Evolutionary conservation across 2,888 invertebrate species (phyloP), one percentile per base, ranked within the genome.

Genomic region (Sesamia inferens): DNA sequence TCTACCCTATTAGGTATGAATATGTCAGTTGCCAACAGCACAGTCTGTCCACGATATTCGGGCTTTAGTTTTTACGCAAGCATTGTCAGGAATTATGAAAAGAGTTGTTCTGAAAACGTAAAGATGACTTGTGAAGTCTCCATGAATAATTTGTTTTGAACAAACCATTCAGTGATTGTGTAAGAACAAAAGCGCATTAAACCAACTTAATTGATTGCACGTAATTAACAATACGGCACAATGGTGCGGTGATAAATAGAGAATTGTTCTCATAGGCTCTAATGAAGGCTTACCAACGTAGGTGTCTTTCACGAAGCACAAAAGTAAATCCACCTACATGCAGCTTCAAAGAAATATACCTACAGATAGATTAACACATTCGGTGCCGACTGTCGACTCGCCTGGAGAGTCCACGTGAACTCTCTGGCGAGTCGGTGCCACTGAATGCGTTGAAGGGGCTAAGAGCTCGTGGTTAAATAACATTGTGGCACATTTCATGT

Each of bases 171-270:
- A 54, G 44, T n/a, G 42, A 66, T 47, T 62, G 24, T 61, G 51
- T 63, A 14, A 58, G 58, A 79, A 63, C 62, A 77, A 71, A 75
- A 58, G 69, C 51, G 59, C 63, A 67, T 59, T 2, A 80, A 74
- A 22, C 39, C 55, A 31, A 7, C 51, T 76, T 64, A 51, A 81
- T 81, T 57, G 31, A 76, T 61, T 31, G n/a, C 47, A 24, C 10
- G 64, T 76, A 69, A 78, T 78, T 65, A 77, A 67, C 48, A 58
- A 63, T 57, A 54, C 44, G 55, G 55, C 39, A 68, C 44, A 75
- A 80, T 63, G 47, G 67, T 68, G 55, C 51, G 47, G 68, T 69
- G 59, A 78, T 81, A 61, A 81, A 78, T 65, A 64, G 82, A 42
- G 65, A 62, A 79, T 79, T 66, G 78, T 81, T 76, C 71, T 54